These are phyloP conservation scores for Anas flavirostris DNA, from an alignment of 2,797 vertebrate genomes.

Conservation along the genomic window DNA sequence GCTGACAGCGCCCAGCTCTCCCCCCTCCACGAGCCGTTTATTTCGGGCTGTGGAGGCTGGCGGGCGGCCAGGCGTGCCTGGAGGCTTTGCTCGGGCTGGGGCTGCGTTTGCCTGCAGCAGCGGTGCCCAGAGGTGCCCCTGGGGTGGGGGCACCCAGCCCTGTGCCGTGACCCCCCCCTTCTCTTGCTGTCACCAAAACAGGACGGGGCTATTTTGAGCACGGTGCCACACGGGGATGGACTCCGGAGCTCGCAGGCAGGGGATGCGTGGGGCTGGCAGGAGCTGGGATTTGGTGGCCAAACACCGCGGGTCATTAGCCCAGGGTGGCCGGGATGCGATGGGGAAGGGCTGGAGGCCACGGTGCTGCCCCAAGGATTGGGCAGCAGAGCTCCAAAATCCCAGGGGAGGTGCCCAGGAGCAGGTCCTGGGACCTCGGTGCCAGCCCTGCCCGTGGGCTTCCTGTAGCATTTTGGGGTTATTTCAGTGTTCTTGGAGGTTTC, in stretches of 20 bases:
- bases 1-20: neutral
- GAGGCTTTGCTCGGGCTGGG: no score
- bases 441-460: neutral
- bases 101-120: neutral
- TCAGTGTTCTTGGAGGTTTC: neutral
- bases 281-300: no score
- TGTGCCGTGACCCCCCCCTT: neutral
- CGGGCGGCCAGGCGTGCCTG: neutral
- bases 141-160: neutral
- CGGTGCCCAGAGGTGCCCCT: no score
- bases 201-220: neutral
- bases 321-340: no score
- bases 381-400: neutral
- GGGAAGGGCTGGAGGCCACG: no score
- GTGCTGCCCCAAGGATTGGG: no score
- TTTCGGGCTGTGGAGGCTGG: neutral
- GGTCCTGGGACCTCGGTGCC: neutral
- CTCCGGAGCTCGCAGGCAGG: no score
- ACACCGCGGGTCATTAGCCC: no score
- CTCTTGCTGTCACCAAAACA: neutral
- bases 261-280: no score
- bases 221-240: no score
- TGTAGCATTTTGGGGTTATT: neutral
- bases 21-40: neutral
- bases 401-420: fast-evolving